Conservation (phyloP, 2,113 vertebrate genomes). For the Rhipidura dahli region DNA sequence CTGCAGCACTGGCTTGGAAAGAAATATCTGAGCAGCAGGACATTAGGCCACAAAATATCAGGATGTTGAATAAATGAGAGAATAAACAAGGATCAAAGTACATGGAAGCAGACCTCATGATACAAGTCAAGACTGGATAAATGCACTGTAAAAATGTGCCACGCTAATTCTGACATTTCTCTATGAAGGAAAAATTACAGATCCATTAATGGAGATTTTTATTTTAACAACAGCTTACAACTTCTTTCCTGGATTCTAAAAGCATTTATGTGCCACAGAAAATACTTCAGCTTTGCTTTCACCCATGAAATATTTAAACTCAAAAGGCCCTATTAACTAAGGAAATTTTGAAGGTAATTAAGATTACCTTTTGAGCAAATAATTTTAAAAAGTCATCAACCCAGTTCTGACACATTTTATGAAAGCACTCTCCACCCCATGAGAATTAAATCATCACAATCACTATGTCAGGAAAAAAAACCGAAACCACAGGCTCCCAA, state of each 20-base stretch:
- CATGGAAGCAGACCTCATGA: background rate
- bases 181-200: background rate
- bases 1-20: background rate
- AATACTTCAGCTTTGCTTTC: background rate
- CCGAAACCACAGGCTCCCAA: rapidly evolving
- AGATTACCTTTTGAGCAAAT: background rate
- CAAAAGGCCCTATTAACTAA: background rate
- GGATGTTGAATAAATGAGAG: background rate
- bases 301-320: background rate
- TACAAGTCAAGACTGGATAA: background rate
- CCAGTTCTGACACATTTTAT: background rate
- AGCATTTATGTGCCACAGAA: background rate
- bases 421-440: background rate
- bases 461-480: background rate
- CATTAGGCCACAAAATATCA: background rate
- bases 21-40: background rate
- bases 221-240: background rate
- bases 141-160: background rate
- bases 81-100: background rate
- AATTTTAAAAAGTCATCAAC: background rate
- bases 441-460: background rate
- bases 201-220: background rate
- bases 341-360: background rate
- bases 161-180: background rate
- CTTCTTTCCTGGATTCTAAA: background rate